Evolutionary conservation across 2,113 vertebrate species (phyloP).

Genomic region (Mobula birostris): DNA sequence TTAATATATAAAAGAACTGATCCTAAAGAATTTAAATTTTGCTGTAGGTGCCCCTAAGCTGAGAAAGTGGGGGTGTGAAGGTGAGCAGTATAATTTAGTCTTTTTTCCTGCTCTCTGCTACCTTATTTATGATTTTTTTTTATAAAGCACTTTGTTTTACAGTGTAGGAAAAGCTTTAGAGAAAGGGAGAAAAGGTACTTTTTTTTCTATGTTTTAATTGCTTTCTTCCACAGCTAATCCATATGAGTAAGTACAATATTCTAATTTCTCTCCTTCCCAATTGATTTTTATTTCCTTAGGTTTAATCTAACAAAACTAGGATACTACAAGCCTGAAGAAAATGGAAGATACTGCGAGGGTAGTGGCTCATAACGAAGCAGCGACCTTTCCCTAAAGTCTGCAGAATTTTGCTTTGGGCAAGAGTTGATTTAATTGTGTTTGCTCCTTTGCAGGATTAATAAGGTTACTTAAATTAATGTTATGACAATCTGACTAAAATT

Average conservation of each 20-base stretch:
- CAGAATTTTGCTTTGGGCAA: conserved; percentile 80
- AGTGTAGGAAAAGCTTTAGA: conserved; percentile 53
- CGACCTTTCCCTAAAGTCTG: conserved; percentile 64
- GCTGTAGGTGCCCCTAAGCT: conserved; percentile 78
- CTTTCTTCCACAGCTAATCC: conserved; percentile 71
- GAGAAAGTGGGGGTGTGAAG: conserved; percentile 90
- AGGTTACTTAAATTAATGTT: conserved; percentile 32
- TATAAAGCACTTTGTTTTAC: conserved; percentile 10
- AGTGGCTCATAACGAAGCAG: conserved; percentile 96
- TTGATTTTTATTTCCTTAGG: conserved; percentile 99
- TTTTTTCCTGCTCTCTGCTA: conserved; percentile 54
- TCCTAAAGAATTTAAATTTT: conserved; percentile 75
- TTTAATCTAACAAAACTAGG: conserved; percentile 97
- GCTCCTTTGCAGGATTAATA: conserved; percentile 68
- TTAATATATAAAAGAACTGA: conserved; percentile 58
- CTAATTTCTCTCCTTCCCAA: conserved; percentile 97
- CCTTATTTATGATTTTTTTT: conserved; percentile 54
- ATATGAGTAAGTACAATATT: conserved; percentile 68
- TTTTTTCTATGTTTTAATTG: conserved; percentile 64
- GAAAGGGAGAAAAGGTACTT: conserved; percentile 62
- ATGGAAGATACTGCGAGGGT: conserved; percentile 92
- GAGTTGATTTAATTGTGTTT: conserved; percentile 76
- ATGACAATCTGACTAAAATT: conserved; percentile 16
- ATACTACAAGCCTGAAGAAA: conserved; percentile 90
- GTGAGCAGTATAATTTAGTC: conserved; percentile 86